These are phyloP conservation scores for Drosophila nebulosa DNA, from an alignment of 1,140 invertebrate species.

Conservation along the genomic window DNA sequence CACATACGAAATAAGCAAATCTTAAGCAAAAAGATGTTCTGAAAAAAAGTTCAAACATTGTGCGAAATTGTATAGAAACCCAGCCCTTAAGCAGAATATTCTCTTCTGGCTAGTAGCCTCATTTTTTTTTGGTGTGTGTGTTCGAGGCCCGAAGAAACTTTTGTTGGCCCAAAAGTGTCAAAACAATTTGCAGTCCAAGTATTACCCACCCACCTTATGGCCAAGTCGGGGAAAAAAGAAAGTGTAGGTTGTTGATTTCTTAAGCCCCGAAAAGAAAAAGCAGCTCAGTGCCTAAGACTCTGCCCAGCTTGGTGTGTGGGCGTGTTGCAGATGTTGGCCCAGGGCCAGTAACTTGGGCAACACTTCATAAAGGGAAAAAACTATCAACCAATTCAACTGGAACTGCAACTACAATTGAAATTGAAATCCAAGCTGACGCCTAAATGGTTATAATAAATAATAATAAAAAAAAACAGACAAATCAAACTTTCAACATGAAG, in stretches of 20 bases:
- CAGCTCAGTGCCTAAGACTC: neutral
- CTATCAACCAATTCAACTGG: neutral
- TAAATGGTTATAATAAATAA: neutral
- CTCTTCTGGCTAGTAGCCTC: neutral
- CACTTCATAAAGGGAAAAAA: constrained; percentile 29
- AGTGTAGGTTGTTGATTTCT: constrained; percentile 70
- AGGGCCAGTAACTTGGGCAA: constrained; percentile 19
- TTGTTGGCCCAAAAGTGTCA: constrained; percentile 65
- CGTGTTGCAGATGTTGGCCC: constrained; percentile 25
- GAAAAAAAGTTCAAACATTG: neutral
- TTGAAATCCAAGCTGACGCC: constrained; percentile 57
- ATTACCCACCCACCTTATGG: constrained; percentile 1
- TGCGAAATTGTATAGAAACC: neutral
- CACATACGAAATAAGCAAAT: neutral
- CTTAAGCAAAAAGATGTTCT: neutral
- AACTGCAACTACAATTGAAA: constrained; percentile 51
- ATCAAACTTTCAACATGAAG: constrained; percentile 58
- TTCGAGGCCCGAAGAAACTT: constrained; percentile 39
- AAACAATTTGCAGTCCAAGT: constrained; percentile 58
- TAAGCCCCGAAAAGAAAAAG: constrained; percentile 16
- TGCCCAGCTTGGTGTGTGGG: neutral
- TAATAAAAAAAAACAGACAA: constrained; percentile 6
- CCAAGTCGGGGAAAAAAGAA: constrained; percentile 31
- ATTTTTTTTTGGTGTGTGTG: constrained; percentile 17
- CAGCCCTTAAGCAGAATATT: neutral